Evolutionary conservation across 2,113 vertebrate species (phyloP), one percentile per base, ranked within the genome.

Genomic region (Apodemus speciosus): DNA sequence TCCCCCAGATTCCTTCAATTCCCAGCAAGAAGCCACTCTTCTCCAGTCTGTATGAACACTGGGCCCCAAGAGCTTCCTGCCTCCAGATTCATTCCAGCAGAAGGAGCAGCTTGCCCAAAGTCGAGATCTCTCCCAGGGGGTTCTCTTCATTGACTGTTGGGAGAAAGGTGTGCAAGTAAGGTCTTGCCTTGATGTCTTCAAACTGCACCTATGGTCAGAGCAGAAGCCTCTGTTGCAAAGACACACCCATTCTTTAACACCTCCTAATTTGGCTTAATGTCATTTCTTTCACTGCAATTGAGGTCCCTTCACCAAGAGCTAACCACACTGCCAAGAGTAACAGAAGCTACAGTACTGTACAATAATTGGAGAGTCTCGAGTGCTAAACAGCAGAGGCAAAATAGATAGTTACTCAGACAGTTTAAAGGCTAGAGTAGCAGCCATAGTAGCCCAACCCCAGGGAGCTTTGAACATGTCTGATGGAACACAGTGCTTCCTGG

Each of bases 1-100:
- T 43, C 4, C 25, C 35, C 0, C 25, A 60, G 23, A 27, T 6
- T 56, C 21, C 3, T n/a, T 81, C 53, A 38, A 25, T 16, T 15
- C 21, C 9, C 16, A 16, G 53, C 13, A 20, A 0, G 2, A 9
- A 9, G 1, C 60, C 1, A 3, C 9, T 9, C 32, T 11, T 58
- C 40, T 25, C 20, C 46, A 9, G 30, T 23, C 79, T 30, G 79
- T 10, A 30, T 60, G 6, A 68, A 4, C 15, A n/a, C 23, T 49
- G 16, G 11, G n/a, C 2, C 30, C 56, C 2, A 21, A 25, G 23
- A 20, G 9, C 32, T 49, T 71, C 46, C 32, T 35, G 3, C 27
- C 4, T 66, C 69, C 60, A 46, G 81, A 64, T 46, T 84, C 4
- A 64, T 40, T 40, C 79, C 53, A 81, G 56, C 23, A 43, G 56